Conservation (phyloP, 2,113 vertebrate genomes). For the Copsychus sechellarum region DNA sequence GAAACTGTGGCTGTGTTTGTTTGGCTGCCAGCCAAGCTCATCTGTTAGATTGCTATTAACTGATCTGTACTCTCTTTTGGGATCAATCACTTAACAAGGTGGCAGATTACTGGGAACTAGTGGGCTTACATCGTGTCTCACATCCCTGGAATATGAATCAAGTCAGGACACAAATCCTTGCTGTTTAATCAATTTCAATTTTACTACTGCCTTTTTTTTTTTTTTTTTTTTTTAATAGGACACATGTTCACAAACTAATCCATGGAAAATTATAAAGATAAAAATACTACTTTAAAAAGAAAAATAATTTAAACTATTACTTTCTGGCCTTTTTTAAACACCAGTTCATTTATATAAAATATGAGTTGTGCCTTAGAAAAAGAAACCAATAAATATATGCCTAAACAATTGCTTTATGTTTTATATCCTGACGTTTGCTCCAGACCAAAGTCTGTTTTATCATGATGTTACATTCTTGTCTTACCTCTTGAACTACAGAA, state of each 20-base stretch:
- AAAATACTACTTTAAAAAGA: neutral
- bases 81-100: slow-evolving; percentile 29
- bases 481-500: neutral
- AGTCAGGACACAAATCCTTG: neutral
- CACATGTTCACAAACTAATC: neutral
- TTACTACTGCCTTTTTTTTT: neutral
- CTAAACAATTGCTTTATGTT: neutral
- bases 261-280: neutral
- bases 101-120: slow-evolving; percentile 13
- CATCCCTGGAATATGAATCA: neutral
- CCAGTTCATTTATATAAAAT: neutral
- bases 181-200: neutral
- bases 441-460: neutral
- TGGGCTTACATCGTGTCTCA: neutral
- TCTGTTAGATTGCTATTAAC: neutral
- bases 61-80: slow-evolving; percentile 7
- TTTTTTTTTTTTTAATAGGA: neutral
- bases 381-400: neutral
- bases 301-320: neutral
- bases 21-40: neutral
- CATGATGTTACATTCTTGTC: neutral
- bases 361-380: neutral
- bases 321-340: neutral
- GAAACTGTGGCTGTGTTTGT: neutral
- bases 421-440: neutral